These are phyloP conservation scores for Heliconius congener DNA, from an alignment of 1,140 invertebrate genomes.

Conservation along the genomic window DNA sequence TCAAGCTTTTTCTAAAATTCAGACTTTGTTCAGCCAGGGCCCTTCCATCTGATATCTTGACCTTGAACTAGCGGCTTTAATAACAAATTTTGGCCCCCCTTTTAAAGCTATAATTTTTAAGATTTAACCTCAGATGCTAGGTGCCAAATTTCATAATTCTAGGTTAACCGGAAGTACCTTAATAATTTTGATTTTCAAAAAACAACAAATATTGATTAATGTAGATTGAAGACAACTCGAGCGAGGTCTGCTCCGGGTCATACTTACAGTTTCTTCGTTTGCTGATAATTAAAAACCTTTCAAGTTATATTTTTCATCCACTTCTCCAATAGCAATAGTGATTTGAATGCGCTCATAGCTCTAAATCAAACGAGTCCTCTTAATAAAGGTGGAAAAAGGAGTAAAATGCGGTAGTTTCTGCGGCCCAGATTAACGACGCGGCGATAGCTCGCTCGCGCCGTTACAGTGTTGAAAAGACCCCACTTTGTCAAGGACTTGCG, in stretches of 20 bases:
- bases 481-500: not conserved
- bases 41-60: too few species aligned
- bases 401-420: not conserved
- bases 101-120: too few species aligned
- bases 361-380: conserved; percentile 6
- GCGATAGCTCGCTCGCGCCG: conserved; percentile 12
- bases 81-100: too few species aligned
- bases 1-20: too few species aligned
- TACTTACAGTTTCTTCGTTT: conserved; percentile 11
- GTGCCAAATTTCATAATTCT: too few species aligned
- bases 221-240: not conserved
- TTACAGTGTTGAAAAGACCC: not conserved
- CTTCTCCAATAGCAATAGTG: not conserved
- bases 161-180: too few species aligned
- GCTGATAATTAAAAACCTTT: conserved; percentile 8
- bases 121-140: too few species aligned
- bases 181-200: too few species aligned
- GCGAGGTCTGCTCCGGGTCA: not conserved
- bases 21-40: too few species aligned
- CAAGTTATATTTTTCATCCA: conserved; percentile 9
- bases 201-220: not conserved
- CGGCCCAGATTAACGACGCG: conserved; percentile 19
- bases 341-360: conserved; percentile 13
- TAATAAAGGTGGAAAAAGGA: conserved; percentile 1
- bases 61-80: too few species aligned